A percentile compares a stretch with the other conserved stretches of the same genome.
These are phyloP conservation scores for Grapholita molesta DNA, from an alignment of 1,140 invertebrate genomes.

Conservation along the genomic window DNA sequence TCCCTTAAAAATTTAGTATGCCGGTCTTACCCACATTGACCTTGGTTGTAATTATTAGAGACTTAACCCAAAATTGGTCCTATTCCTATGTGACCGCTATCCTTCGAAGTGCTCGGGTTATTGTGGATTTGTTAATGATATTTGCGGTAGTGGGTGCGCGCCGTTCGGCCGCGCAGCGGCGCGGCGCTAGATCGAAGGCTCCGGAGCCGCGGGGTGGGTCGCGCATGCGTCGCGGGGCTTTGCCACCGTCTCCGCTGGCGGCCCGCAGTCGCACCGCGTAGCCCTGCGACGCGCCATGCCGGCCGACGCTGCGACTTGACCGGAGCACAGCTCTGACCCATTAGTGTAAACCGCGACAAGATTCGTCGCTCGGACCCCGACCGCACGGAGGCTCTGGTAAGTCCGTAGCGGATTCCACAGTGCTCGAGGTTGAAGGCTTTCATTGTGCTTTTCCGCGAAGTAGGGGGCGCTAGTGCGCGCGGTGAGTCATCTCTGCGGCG, in stretches of 20 bases:
- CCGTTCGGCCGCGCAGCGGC: conserved; percentile 43
- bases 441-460: conserved; percentile 44
- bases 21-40: too few relatives aligned
- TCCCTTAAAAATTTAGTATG: too few relatives aligned
- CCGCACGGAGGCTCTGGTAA: conserved; percentile 55
- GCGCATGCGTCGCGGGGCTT: conserved; percentile 54
- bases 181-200: conserved; percentile 66
- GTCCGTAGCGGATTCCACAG: conserved; percentile 45
- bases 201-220: conserved; percentile 26
- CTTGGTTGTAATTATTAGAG: not conserved
- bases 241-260: conserved; percentile 45
- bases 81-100: not conserved
- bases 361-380: conserved; percentile 41
- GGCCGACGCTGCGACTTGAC: conserved; percentile 63
- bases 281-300: conserved; percentile 62
- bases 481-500: conserved; percentile 72
- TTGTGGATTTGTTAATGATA: conserved; percentile 52
- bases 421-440: conserved; percentile 50
- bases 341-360: conserved; percentile 47
- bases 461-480: conserved; percentile 63
- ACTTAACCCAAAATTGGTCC: not conserved
- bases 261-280: conserved; percentile 70
- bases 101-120: conserved; percentile 42
- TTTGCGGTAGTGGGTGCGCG: conserved; percentile 67
- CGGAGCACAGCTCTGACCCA: conserved; percentile 53